Base-by-base conservation (phyloP, 2,113 vertebrate genomes). In the Eptesicus fuscus region DNA sequence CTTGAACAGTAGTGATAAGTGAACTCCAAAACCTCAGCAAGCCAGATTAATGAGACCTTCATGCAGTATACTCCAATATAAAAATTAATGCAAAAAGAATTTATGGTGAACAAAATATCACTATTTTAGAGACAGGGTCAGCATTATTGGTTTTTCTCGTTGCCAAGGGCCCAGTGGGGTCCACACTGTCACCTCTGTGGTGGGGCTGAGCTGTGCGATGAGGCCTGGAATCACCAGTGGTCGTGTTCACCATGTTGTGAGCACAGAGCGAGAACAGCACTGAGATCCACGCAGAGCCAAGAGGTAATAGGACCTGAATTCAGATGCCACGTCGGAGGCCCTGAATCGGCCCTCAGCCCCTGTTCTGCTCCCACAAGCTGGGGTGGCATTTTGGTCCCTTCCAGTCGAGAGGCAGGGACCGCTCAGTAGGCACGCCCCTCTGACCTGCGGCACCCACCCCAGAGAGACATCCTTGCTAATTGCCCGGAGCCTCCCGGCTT, bases 391-490 rank as follows among this genome's bases (percentile, higher is more conserved):
- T 17, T 4, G 79, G 35, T 47, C 16, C n/a, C 42, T 53, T 37
- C 14, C 9, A 1, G 47, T n/a, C 4, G 5, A 71, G 28, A 28
- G 14, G 32, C 13, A 16, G 47, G 56, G 35, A 10, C 1, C 11
- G 56, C 71, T 9, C 11, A 14, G 6, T 0, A 67, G 32, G 17
- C 2, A 5, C 1, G 16, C 5, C 10, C 9, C 35, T 5, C 1
- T 8, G 32, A 11, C 12, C 17, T 5, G 10, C 42, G 7, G 3
- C 2, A 28, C 69, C 17, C 2, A 0, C 10, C 8, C 42, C 0
- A 3, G 11, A 0, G 0, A 10, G 30, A 2, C 4, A 5, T 7
- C 23, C 47, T 47, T 14, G 14, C 3, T 5, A 0, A 17, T 23
- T 8, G 18, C 80, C 37, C 1, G 69, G 40, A 18, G 16, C 22